Conservation (phyloP, 2,888 invertebrate genomes). For the Alitta virens region DNA sequence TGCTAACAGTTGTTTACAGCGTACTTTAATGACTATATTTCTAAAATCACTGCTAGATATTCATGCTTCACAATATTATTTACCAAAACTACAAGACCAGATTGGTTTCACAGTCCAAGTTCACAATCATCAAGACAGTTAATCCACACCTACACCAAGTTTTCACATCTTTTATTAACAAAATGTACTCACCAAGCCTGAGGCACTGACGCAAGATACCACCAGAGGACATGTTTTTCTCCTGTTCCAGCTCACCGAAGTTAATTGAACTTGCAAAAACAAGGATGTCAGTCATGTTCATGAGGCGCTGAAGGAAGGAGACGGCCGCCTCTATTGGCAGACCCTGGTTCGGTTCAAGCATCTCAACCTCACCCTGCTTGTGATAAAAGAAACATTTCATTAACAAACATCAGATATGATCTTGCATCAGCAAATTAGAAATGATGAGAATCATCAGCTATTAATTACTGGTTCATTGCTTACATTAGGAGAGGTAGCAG, state of each 20-base stretch:
- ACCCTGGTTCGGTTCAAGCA: constrained; percentile 96
- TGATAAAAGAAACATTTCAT: too few relatives aligned
- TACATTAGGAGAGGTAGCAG: constrained; percentile 97
- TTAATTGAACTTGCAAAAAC: constrained; percentile 97
- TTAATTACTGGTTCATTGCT: constrained; percentile 56
- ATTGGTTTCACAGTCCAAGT: too few relatives aligned
- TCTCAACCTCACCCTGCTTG: constrained; percentile 90
- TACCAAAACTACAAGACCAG: too few relatives aligned
- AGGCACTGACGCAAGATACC: constrained; percentile 96
- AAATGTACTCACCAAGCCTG: constrained; percentile 64
- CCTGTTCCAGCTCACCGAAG: constrained; percentile 96
- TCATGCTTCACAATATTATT: too few relatives aligned
- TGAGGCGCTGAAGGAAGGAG: constrained; percentile 94
- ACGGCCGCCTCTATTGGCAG: constrained; percentile 98
- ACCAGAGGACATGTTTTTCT: constrained; percentile 99
- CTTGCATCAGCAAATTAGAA: too few relatives aligned
- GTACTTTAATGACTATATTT: too few relatives aligned
- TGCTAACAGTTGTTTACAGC: too few relatives aligned
- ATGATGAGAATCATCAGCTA: too few relatives aligned
- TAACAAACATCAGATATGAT: neutral
- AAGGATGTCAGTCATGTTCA: constrained; percentile 97
- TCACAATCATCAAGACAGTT: neutral
- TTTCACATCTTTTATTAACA: neutral
- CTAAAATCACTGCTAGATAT: too few relatives aligned
- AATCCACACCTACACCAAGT: neutral